Evolutionary conservation across 2,797 vertebrate species (phyloP).

Genomic region (Diglossa cyanea): DNA sequence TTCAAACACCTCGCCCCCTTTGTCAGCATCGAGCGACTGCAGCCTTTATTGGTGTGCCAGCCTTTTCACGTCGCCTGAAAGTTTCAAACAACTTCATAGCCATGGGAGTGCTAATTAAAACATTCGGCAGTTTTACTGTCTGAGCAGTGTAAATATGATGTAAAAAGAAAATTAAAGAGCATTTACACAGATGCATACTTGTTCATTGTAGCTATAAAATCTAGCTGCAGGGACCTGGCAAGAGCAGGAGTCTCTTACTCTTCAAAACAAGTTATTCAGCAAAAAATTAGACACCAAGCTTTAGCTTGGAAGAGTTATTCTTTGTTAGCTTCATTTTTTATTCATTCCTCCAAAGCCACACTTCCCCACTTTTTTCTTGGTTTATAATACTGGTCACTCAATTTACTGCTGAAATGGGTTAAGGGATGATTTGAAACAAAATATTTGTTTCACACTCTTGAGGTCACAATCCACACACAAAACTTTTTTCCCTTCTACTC

Average conservation of each 20-base stretch:
- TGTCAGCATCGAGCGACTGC: background rate
- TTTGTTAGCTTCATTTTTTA: background rate
- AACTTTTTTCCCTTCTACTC: background rate
- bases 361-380: background rate
- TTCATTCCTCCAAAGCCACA: background rate
- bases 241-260: background rate
- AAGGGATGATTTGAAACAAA: constrained; percentile 36
- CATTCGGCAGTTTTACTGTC: constrained; percentile 52
- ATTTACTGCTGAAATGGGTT: background rate
- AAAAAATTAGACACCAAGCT: background rate
- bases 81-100: constrained; percentile 41
- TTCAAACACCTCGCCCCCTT: background rate
- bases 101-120: constrained; percentile 53
- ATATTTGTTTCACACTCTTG: constrained; percentile 32
- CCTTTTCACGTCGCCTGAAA: background rate
- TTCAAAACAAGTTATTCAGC: constrained; percentile 22
- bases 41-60: constrained; percentile 13
- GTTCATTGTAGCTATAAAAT: constrained; percentile 59
- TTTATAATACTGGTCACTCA: background rate
- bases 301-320: constrained; percentile 13
- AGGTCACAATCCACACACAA: constrained; percentile 6
- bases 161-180: constrained; percentile 51
- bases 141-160: constrained; percentile 47
- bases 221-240: constrained; percentile 34
- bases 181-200: constrained; percentile 59